A percentile compares a stretch with the other conserved stretches of the same genome.
phyloP scores from a whole-genome alignment of 1,140 invertebrate species.

The Cydia splendana region DNA sequence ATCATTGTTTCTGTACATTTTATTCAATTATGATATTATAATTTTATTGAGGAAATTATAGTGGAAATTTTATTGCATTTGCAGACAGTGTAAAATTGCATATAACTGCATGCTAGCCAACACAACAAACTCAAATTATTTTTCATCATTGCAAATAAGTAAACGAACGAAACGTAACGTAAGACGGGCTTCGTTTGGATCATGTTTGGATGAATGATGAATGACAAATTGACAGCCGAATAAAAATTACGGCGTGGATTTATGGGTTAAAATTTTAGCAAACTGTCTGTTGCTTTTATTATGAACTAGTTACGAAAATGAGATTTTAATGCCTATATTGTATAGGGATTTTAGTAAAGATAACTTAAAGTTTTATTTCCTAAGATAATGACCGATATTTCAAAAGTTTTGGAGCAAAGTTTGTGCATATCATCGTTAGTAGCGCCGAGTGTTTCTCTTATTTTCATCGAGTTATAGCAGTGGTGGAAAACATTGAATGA shows the following conservation, averaged over 20 bases:
- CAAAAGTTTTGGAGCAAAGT: slow-evolving; percentile 73
- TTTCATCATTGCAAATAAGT: background rate
- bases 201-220: slow-evolving; percentile 52
- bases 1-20: background rate
- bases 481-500: slow-evolving; percentile 53
- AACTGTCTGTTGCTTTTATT: slow-evolving; percentile 62
- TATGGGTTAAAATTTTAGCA: slow-evolving; percentile 65
- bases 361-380: slow-evolving; percentile 57
- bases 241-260: slow-evolving; percentile 76
- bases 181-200: slow-evolving; percentile 33
- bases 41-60: background rate
- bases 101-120: background rate
- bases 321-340: slow-evolving; percentile 38
- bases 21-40: background rate
- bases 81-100: background rate
- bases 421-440: slow-evolving; percentile 77
- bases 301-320: slow-evolving; percentile 44
- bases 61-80: background rate
- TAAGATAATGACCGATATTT: slow-evolving; percentile 72
- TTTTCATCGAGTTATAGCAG: slow-evolving; percentile 70
- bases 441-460: slow-evolving; percentile 58
- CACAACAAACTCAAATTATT: background rate
- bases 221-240: slow-evolving; percentile 62
- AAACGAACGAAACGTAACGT: slow-evolving; percentile 28
- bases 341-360: slow-evolving; percentile 42